Conservation (phyloP, 2,888 invertebrate genomes). For the Chrysolina oricalcia region DNA sequence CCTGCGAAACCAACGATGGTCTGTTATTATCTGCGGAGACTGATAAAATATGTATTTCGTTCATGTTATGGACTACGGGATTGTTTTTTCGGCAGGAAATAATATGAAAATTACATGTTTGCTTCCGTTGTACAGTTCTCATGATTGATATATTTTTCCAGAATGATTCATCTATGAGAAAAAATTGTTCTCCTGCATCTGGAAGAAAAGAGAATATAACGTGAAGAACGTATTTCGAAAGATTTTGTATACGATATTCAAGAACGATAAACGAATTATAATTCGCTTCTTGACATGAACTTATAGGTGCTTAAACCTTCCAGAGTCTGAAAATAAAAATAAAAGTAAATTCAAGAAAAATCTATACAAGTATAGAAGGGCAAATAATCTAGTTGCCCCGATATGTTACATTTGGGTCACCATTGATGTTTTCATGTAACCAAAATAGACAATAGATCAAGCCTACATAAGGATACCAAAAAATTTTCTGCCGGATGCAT, state of each 20-base stretch:
- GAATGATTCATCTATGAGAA: neutral
- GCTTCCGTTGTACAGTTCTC: neutral
- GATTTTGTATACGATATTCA: no score
- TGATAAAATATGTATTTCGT: conserved; percentile 63
- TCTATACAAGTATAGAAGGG: no score
- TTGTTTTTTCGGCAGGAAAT: conserved; percentile 28
- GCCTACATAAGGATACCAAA: no score
- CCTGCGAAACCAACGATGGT: conserved; percentile 62
- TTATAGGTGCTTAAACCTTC: no score
- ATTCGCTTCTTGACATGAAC: no score
- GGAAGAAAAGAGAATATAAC: neutral
- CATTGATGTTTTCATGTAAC: neutral
- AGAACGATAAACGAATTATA: no score
- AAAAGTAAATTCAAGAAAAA: no score
- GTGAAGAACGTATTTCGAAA: no score
- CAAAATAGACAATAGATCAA: neutral
- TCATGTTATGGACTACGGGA: conserved; percentile 33
- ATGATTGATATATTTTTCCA: conserved; percentile 15
- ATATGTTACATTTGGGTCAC: no score
- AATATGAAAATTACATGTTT: conserved; percentile 27
- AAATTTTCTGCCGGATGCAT: no score
- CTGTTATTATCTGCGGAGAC: conserved; percentile 65
- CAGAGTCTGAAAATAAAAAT: no score
- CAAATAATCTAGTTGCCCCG: no score
- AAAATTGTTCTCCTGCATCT: neutral